These are phyloP conservation scores for Eristalis pertinax DNA, from an alignment of 2,888 invertebrate species.

Conservation along the genomic window DNA sequence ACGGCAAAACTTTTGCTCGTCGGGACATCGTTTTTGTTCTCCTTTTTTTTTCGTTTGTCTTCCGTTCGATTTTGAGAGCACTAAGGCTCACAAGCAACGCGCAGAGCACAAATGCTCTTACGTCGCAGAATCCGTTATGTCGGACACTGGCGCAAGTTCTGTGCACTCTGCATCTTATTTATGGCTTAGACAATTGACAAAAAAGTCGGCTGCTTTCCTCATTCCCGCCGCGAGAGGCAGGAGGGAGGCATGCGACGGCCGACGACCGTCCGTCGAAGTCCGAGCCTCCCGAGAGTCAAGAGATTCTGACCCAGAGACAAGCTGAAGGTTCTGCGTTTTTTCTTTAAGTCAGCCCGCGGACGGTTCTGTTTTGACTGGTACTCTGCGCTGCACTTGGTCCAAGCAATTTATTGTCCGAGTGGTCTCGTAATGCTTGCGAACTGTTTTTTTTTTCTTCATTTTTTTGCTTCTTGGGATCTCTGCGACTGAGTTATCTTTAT, in stretches of 20 bases:
- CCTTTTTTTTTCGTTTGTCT: slow-evolving; percentile 4
- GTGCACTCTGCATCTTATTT: slow-evolving; percentile 65
- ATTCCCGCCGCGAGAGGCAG: slow-evolving; percentile 1
- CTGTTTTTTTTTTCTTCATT: slow-evolving; percentile 6
- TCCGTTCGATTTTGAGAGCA: slow-evolving; percentile 21
- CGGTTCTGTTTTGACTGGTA: slow-evolving; percentile 61
- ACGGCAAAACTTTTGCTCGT: slow-evolving; percentile 23
- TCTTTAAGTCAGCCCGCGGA: slow-evolving; percentile 9
- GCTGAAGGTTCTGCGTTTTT: slow-evolving; percentile 31
- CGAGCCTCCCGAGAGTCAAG: background rate
- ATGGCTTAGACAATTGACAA: slow-evolving; percentile 67
- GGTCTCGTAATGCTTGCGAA: slow-evolving; percentile 56
- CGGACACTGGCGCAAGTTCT: slow-evolving; percentile 43
- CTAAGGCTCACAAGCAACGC: slow-evolving; percentile 54
- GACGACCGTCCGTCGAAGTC: background rate
- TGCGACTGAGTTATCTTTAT: slow-evolving; percentile 44
- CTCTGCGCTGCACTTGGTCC: slow-evolving; percentile 62
- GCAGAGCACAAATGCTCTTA: slow-evolving; percentile 17
- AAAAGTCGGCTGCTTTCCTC: slow-evolving; percentile 40
- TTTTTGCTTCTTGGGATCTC: background rate
- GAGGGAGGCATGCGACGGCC: background rate
- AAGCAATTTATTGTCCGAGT: slow-evolving; percentile 67
- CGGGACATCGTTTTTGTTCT: background rate
- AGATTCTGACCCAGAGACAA: slow-evolving; percentile 44
- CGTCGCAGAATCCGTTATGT: slow-evolving; percentile 54